Conservation (phyloP, 2,888 invertebrate genomes). For the Drosophila colorata region DNA sequence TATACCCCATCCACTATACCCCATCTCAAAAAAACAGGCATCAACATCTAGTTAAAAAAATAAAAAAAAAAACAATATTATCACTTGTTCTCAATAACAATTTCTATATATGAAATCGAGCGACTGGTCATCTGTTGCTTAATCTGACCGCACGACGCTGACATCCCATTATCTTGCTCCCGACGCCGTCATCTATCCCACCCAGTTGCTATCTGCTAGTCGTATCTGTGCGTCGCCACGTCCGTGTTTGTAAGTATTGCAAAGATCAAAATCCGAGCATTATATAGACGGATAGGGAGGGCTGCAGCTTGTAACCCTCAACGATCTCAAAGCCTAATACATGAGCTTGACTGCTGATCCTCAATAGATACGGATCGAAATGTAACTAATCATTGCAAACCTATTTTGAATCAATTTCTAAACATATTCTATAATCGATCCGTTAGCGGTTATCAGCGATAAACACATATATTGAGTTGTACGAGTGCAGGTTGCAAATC, state of each 20-base stretch:
- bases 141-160: conserved; percentile 62
- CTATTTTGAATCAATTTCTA: conserved; percentile 8
- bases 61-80: conserved; percentile 82
- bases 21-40: conserved; percentile 52
- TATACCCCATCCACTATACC: conserved; percentile 32
- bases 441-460: conserved; percentile 53
- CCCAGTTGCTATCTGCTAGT: conserved; percentile 56
- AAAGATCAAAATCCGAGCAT: conserved; percentile 74
- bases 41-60: conserved; percentile 85
- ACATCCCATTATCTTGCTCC: conserved; percentile 15
- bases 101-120: conserved; percentile 55
- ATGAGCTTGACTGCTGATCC: conserved; percentile 60
- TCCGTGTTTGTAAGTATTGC: conserved; percentile 63
- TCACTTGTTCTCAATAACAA: conserved; percentile 84
- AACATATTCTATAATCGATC: conserved; percentile 21
- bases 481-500: conserved; percentile 21
- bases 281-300: conserved; percentile 27
- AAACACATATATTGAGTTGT: conserved; percentile 43
- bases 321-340: conserved; percentile 36
- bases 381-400: conserved; percentile 26
- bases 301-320: conserved; percentile 40
- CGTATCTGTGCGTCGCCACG: conserved; percentile 62
- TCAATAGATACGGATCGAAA: conserved; percentile 45
- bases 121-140: conserved; percentile 65
- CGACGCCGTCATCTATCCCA: conserved; percentile 25